Percentiles rank a stretch among this genome's conserved stretches.
These are phyloP conservation scores for Ischnus inquisitorius DNA, from an alignment of 2,888 invertebrate species.

Conservation along the genomic window DNA sequence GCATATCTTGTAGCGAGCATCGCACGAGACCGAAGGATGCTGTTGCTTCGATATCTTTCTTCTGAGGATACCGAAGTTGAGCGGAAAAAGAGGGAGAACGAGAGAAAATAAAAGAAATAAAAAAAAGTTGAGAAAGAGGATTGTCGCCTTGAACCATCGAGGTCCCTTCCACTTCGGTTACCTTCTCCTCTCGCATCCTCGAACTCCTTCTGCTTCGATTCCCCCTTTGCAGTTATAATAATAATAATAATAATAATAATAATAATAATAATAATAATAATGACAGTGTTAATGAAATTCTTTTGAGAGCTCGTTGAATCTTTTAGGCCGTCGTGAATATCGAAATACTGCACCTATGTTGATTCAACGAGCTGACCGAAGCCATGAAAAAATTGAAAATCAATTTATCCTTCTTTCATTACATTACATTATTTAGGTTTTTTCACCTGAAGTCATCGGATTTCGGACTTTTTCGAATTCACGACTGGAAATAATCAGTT, in stretches of 20 bases:
- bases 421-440: too few species aligned
- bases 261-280: not conserved
- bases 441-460: too few species aligned
- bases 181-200: not conserved
- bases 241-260: not conserved
- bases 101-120: slow-evolving; percentile 1
- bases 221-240: not conserved
- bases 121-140: not conserved
- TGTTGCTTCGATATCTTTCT: not conserved
- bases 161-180: not conserved
- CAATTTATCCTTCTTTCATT: too few species aligned
- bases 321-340: too few species aligned
- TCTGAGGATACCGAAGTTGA: not conserved
- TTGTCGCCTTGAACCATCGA: slow-evolving; percentile 5
- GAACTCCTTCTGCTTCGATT: not conserved
- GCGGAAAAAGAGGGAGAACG: not conserved
- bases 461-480: too few species aligned
- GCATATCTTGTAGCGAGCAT: not conserved
- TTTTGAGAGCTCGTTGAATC: not conserved
- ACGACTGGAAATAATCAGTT: too few species aligned
- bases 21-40: slow-evolving; percentile 5
- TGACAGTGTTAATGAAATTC: not conserved
- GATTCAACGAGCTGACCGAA: too few species aligned
- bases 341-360: too few species aligned
- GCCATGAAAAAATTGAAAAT: too few species aligned